phyloP scores from a whole-genome alignment of 1,140 invertebrate genomes.

The Maniola jurtina region DNA sequence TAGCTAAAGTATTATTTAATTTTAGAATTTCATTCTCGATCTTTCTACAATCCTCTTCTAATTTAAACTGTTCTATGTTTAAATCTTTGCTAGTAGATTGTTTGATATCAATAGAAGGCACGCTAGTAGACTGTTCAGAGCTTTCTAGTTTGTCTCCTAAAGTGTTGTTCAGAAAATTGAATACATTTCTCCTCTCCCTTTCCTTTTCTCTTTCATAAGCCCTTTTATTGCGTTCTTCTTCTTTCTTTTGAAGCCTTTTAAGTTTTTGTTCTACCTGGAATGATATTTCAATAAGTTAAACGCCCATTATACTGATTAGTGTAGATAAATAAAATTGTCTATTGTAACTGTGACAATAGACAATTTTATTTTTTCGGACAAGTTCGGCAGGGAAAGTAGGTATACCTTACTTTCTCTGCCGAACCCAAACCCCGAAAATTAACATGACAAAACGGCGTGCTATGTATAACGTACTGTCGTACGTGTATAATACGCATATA shows the following conservation, averaged over 20 bases:
- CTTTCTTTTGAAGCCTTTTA: conserved; percentile 82
- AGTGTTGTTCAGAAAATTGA: conserved; percentile 90
- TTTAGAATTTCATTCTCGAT: conserved; percentile 84
- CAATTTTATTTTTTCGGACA: too few relatives aligned
- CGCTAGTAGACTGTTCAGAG: conserved; percentile 33
- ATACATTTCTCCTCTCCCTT: conserved; percentile 82
- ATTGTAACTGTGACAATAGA: too few relatives aligned
- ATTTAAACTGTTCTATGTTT: conserved; percentile 87
- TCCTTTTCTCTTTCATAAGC: conserved; percentile 81
- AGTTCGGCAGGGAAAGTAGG: too few relatives aligned
- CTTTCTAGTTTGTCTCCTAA: conserved; percentile 67
- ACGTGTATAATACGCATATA: too few relatives aligned
- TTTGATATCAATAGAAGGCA: conserved; percentile 71
- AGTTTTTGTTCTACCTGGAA: conserved; percentile 86
- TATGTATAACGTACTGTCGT: too few relatives aligned
- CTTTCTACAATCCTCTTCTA: conserved; percentile 85
- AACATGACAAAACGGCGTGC: too few relatives aligned
- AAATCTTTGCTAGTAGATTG: conserved; percentile 82
- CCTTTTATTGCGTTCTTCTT: conserved; percentile 81
- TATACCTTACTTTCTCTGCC: too few relatives aligned
- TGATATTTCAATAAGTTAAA: conserved; percentile 1
- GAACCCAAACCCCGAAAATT: too few relatives aligned
- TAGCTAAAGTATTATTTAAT: conserved; percentile 81
- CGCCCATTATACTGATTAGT: background rate
- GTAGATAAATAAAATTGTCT: too few relatives aligned